These are phyloP conservation scores for Tauraco hartlaubi DNA, from an alignment of 2,797 vertebrate species.

Conservation along the genomic window DNA sequence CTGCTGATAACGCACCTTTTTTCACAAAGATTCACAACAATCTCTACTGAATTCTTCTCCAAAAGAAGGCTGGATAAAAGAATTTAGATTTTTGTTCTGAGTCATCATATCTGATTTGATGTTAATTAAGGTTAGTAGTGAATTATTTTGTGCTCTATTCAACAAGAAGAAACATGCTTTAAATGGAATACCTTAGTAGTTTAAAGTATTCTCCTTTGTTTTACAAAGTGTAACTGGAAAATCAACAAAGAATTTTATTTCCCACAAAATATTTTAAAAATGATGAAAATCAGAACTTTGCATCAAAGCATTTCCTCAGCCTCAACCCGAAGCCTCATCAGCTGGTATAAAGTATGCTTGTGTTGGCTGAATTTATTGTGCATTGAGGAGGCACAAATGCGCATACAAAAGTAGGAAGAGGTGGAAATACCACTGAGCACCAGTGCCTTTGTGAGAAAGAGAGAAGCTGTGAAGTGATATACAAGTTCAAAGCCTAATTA, in stretches of 20 bases:
- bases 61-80: neutral
- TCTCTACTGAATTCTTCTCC: neutral
- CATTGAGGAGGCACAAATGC: constrained; percentile 42
- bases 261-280: constrained; percentile 18
- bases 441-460: constrained; percentile 64
- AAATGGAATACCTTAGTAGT: neutral
- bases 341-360: constrained; percentile 62
- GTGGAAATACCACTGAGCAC: constrained; percentile 67
- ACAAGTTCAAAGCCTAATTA: constrained; percentile 66
- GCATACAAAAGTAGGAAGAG: constrained; percentile 78
- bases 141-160: neutral
- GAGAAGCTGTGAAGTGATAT: constrained; percentile 57
- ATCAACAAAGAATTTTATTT: neutral
- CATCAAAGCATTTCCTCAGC: constrained; percentile 40
- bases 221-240: constrained; percentile 16
- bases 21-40: neutral
- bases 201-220: constrained; percentile 1
- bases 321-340: constrained; percentile 52
- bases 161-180: neutral
- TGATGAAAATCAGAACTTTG: constrained; percentile 28
- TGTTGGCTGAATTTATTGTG: constrained; percentile 47
- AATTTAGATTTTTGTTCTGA: neutral
- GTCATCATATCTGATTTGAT: neutral
- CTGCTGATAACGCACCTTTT: neutral
- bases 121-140: neutral